Conservation (phyloP, 2,797 vertebrate species). For the Pipistrellus pygmaeus region DNA sequence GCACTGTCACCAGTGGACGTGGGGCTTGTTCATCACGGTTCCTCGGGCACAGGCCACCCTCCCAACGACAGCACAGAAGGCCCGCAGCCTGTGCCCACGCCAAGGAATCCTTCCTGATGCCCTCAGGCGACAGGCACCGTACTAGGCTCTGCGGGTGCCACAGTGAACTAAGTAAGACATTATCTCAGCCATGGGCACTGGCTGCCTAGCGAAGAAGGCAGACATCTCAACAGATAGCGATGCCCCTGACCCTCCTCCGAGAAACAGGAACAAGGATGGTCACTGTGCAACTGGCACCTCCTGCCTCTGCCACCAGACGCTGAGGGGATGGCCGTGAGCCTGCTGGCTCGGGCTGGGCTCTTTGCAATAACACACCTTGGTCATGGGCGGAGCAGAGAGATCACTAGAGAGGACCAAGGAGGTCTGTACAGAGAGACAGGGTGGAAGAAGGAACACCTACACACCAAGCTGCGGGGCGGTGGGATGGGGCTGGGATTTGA, state of each 20-base stretch:
- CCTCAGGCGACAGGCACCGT: neutral
- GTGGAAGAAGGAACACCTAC: no score
- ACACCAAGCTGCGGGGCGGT: accelerated
- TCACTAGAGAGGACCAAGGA: neutral
- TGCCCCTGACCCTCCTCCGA: accelerated
- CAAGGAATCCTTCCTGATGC: neutral
- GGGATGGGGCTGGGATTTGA: neutral
- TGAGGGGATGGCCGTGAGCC: neutral
- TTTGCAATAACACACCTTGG: neutral
- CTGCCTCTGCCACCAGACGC: neutral
- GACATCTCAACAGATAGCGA: neutral
- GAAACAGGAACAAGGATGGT: neutral
- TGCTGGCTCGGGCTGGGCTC: neutral
- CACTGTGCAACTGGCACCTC: accelerated
- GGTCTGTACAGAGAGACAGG: accelerated
- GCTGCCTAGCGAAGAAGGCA: neutral
- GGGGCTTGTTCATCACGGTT: neutral
- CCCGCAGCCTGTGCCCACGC: neutral
- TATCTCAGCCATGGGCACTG: neutral
- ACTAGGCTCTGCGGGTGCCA: accelerated
- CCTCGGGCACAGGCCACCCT: neutral
- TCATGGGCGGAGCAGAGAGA: neutral
- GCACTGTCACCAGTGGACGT: neutral
- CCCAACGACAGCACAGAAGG: neutral
- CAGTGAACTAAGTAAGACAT: accelerated